Evolutionary conservation across 2,113 vertebrate genomes (phyloP).

Genomic region (Python bivittatus): DNA sequence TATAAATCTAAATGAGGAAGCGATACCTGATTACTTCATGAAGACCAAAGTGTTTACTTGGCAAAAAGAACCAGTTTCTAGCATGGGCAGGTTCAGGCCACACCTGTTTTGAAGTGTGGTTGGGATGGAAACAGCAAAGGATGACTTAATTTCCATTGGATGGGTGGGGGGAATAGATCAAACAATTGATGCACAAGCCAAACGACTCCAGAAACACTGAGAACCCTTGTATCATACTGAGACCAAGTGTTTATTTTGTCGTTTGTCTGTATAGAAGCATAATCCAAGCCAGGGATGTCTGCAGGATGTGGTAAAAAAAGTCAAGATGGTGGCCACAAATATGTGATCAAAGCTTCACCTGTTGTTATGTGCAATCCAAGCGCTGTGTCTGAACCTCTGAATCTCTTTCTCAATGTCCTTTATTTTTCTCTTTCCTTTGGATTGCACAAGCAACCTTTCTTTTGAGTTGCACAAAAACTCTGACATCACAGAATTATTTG

Average conservation of each 20-base stretch:
- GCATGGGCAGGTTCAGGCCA: not conserved
- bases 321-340: not conserved
- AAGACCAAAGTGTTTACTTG: conserved; percentile 9
- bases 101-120: conserved; percentile 33
- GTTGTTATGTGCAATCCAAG: not conserved
- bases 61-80: not conserved
- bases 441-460: not conserved
- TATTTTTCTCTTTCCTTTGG: not conserved
- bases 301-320: not conserved
- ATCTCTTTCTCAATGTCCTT: not conserved
- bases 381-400: not conserved
- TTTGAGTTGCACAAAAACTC: no score
- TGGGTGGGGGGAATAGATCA: not conserved
- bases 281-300: conserved; percentile 11
- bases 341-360: not conserved
- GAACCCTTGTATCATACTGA: conserved; percentile 27
- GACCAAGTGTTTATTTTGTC: not conserved
- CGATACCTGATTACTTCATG: not conserved
- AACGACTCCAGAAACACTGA: conserved; percentile 43
- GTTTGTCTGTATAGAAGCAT: not conserved
- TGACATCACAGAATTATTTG: not conserved
- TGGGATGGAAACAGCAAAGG: conserved; percentile 2
- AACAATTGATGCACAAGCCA: conserved; percentile 45
- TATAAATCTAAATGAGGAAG: not conserved
- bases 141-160: conserved; percentile 28